Percentiles rank a stretch among this genome's conserved stretches.
These are phyloP conservation scores for Neodiprion pinetum DNA, from an alignment of 1,140 invertebrate species.

Conservation along the genomic window DNA sequence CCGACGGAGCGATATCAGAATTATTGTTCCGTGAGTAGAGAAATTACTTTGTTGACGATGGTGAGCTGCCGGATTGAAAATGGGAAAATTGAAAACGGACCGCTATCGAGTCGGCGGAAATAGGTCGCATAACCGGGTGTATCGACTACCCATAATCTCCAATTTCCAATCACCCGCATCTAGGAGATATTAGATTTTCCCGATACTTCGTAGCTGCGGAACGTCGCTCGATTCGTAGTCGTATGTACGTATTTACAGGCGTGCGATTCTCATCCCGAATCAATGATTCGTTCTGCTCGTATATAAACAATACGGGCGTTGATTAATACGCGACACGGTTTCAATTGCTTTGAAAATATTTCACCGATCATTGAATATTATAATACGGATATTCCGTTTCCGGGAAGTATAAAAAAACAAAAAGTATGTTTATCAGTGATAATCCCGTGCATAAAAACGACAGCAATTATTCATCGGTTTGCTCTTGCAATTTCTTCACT, in stretches of 20 bases:
- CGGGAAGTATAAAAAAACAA: background rate
- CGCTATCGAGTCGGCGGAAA: background rate
- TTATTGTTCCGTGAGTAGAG: background rate
- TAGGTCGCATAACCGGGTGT: background rate
- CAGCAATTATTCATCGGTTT: background rate
- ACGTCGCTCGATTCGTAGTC: background rate
- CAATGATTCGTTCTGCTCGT: background rate
- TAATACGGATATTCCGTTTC: background rate
- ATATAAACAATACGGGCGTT: no score
- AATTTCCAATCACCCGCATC: background rate
- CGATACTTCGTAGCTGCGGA: background rate
- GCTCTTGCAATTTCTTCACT: background rate
- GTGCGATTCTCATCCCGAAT: no score
- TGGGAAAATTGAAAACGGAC: slow-evolving; percentile 11
- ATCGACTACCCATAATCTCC: slow-evolving; percentile 4
- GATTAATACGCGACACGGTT: no score
- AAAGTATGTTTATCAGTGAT: background rate
- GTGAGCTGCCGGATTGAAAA: slow-evolving; percentile 3
- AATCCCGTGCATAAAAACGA: background rate
- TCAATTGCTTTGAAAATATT: no score
- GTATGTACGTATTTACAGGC: background rate
- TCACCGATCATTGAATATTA: no score
- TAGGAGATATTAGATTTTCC: background rate
- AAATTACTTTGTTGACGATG: slow-evolving; percentile 16
- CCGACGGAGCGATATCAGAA: background rate